Percentiles rank a stretch among this genome's conserved stretches.
Evolutionary conservation across 1,140 invertebrate species (phyloP).

Genomic region (Monomorium pharaonis): DNA sequence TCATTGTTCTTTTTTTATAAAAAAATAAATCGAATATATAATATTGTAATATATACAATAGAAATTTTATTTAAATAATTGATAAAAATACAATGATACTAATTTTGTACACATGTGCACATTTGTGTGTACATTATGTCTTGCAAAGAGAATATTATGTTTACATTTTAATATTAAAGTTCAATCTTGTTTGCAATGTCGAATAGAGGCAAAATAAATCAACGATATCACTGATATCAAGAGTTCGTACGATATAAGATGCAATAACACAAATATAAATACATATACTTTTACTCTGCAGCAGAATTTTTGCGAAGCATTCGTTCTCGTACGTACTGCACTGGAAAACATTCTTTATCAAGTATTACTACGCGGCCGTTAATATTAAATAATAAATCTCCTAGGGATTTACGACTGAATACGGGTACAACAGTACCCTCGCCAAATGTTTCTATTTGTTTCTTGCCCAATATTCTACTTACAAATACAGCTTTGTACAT

Average conservation of each 20-base stretch:
- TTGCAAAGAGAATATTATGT: background rate
- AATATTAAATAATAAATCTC: background rate
- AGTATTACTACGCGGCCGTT: conserved; percentile 7
- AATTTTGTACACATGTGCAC: background rate
- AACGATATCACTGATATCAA: background rate
- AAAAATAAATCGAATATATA: too few relatives aligned
- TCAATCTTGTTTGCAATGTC: background rate
- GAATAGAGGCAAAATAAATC: background rate
- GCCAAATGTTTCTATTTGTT: conserved; percentile 15
- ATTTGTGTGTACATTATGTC: too few relatives aligned
- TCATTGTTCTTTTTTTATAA: too few relatives aligned
- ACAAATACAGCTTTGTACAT: conserved; percentile 18
- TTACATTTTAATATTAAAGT: background rate
- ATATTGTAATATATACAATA: too few relatives aligned
- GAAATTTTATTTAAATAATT: background rate
- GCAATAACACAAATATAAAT: conserved; percentile 4
- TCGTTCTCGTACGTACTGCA: background rate
- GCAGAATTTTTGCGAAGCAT: conserved; percentile 2
- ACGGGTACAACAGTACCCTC: background rate
- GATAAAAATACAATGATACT: background rate
- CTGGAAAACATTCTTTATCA: conserved; percentile 13
- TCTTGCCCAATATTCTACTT: background rate
- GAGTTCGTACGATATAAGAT: background rate
- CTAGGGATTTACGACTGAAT: background rate
- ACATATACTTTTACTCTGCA: background rate